phyloP scores from a whole-genome alignment of 2,797 vertebrate genomes.

The Pseudocheirus occidentalis region DNA sequence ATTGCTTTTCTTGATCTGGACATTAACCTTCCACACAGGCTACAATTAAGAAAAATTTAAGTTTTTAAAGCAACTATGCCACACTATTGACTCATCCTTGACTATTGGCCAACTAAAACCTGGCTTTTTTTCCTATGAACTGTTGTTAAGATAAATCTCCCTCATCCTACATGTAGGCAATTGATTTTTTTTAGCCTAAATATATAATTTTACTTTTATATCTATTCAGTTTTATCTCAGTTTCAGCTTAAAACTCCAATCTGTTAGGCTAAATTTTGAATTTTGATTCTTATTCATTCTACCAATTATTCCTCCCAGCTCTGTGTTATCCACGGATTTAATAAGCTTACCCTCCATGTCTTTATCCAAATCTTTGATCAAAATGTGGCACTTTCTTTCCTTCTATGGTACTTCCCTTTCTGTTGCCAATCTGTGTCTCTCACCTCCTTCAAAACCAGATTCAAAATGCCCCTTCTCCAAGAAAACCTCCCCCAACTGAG shows the following conservation, averaged over 20 bases:
- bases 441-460: not conserved
- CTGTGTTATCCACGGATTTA: not conserved
- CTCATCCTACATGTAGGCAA: conserved; percentile 5
- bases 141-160: conserved; percentile 21
- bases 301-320: not conserved
- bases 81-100: conserved; percentile 17
- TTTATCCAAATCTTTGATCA: not conserved
- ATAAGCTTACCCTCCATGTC: not conserved
- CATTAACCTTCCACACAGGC: conserved; percentile 36
- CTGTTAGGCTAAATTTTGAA: not conserved
- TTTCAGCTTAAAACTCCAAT: not conserved
- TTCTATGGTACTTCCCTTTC: not conserved
- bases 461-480: not conserved
- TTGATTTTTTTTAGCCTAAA: conserved; percentile 27
- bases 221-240: conserved; percentile 4
- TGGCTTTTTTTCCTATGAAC: conserved; percentile 21
- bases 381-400: conserved; percentile 5
- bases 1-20: conserved; percentile 59
- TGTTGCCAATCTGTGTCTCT: not conserved
- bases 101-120: conserved; percentile 51
- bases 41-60: conserved; percentile 48
- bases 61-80: conserved; percentile 15
- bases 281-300: not conserved
- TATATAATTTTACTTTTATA: conserved; percentile 6
- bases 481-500: not conserved